Percentiles rank a stretch among this genome's conserved stretches.
phyloP scores from a whole-genome alignment of 1,140 invertebrate species.

The Lasioglossum albipes region DNA sequence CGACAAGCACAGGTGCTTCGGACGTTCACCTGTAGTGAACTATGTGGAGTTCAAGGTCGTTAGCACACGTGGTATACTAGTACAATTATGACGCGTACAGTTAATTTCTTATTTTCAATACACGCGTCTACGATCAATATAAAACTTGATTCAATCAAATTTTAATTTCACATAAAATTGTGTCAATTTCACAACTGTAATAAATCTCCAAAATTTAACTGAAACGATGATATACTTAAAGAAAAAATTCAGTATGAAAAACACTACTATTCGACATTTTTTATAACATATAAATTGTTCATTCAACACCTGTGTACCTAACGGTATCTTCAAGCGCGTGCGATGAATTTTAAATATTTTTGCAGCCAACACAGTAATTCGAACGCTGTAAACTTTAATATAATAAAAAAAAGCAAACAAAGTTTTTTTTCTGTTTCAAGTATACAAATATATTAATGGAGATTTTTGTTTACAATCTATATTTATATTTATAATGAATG shows the following conservation, averaged over 20 bases:
- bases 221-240: neutral
- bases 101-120: neutral
- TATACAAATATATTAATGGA: neutral
- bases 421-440: neutral
- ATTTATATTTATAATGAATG: neutral
- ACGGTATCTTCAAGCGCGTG: slow-evolving; percentile 19
- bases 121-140: neutral
- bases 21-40: slow-evolving; percentile 62
- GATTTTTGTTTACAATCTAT: no score
- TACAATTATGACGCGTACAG: neutral
- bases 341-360: neutral
- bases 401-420: neutral
- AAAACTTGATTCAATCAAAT: neutral
- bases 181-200: neutral
- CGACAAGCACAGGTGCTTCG: slow-evolving; percentile 45
- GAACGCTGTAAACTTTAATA: neutral
- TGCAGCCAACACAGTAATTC: neutral
- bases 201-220: neutral
- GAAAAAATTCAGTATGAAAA: neutral
- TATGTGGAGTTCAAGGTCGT: slow-evolving; percentile 65
- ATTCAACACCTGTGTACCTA: neutral
- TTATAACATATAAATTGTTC: neutral
- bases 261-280: neutral
- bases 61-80: slow-evolving; percentile 44
- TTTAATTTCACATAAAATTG: neutral